Base-by-base conservation (phyloP, 2,797 vertebrate genomes). In the Sparidentex hasta region DNA sequence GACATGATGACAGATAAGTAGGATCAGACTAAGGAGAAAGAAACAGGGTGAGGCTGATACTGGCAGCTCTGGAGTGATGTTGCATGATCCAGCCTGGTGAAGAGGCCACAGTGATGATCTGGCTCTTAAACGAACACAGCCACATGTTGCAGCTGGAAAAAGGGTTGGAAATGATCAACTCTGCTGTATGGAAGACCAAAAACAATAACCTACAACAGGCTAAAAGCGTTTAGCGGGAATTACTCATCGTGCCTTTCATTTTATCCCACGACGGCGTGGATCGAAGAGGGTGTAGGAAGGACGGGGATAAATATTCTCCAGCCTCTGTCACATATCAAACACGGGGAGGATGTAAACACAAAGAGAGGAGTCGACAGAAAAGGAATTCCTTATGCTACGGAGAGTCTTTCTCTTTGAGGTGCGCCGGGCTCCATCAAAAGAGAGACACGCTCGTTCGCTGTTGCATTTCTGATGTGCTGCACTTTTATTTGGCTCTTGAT, bases 321-420 rank as follows among this genome's bases (percentile, higher is more conserved):
- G 54, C 44, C 17, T 71, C 58, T 64, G 80, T 79, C 72, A 86
- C 88, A 80, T 79, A 83, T 91, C 74, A 82, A 79, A 90, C 82
- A 86, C 82, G 78, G 84, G 51, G 21, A 62, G 55, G 50, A 62
- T 44, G 7, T 82, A 56, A 81, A 76, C 66, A 76, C 74, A 20
- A 44, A 44, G 81, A 76, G 52, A 73, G 48, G 54, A 56, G 63
- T 65, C 18, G 7, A 65, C 56, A 46, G 57, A 81, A 63, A 78
- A 70, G 41, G 68, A 77, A 80, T 82, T 67, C 64, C 68, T 82
- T 55, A 64, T 83, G 74, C 55, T 81, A 65, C 65, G 62, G 38
- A 41, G 67, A 81, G 72, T 44, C 67, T 70, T 83, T 82, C 73
- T 70, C 78, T 88, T 89, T 89, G 86, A 89, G 81, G 62, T 29